Percentiles rank a stretch among this genome's conserved stretches.
Evolutionary conservation across 2,113 vertebrate species (phyloP).

Genomic region (Apeltes quadracus): DNA sequence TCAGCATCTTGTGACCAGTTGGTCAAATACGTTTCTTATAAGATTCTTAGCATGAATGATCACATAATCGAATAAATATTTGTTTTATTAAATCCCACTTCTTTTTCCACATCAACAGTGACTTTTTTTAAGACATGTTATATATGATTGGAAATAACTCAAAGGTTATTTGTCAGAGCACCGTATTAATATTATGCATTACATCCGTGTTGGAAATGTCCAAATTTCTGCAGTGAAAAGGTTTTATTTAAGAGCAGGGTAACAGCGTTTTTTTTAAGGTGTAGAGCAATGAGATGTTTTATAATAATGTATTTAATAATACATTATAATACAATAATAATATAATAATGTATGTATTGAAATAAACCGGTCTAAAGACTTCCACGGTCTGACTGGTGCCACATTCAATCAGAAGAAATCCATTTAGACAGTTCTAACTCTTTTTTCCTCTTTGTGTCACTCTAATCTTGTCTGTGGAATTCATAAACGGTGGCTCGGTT

Average conservation of each 20-base stretch:
- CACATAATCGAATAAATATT: not conserved
- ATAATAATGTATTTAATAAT: too few species aligned
- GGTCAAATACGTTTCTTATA: too few species aligned
- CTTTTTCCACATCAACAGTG: not conserved
- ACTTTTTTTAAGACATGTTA: not conserved
- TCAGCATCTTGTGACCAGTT: not conserved
- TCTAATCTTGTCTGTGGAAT: conserved; percentile 15
- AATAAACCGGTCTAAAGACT: too few species aligned
- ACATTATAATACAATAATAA: too few species aligned
- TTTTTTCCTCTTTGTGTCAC: not conserved
- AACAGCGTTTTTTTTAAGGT: too few species aligned
- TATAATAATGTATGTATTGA: too few species aligned
- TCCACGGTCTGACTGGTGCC: too few species aligned
- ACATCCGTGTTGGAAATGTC: not conserved
- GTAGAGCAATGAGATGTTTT: too few species aligned
- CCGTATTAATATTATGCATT: not conserved
- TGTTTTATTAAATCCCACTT: not conserved
- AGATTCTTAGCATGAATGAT: not conserved
- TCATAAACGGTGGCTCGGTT: conserved; percentile 13
- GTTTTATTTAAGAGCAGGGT: not conserved
- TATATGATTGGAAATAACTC: not conserved
- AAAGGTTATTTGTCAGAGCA: not conserved
- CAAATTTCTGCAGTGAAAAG: not conserved
- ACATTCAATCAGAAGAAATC: too few species aligned
- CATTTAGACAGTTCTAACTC: too few species aligned